Percentiles rank a stretch among this genome's conserved stretches.
phyloP scores from a whole-genome alignment of 2,113 vertebrate genomes.

The Fregetta grallaria region DNA sequence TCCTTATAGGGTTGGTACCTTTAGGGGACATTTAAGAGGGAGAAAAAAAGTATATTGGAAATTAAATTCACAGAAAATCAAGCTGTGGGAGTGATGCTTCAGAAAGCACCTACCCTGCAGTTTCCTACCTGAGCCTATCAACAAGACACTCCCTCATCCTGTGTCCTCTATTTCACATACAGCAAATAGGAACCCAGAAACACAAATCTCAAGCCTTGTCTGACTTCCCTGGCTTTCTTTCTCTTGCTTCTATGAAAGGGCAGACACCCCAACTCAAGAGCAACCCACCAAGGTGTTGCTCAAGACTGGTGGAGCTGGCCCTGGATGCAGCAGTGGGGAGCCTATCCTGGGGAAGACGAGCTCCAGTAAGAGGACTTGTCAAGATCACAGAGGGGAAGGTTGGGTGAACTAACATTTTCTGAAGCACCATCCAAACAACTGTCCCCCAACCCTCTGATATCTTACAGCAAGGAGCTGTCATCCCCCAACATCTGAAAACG shows the following conservation, averaged over 20 bases:
- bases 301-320: not conserved
- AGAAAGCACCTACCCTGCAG: not conserved
- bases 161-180: not conserved
- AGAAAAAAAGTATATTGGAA: not conserved
- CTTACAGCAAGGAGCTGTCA: not conserved
- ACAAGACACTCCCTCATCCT: rapidly evolving
- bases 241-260: not conserved
- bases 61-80: not conserved
- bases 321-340: not conserved
- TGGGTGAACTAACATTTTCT: not conserved
- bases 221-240: not conserved
- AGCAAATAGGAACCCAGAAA: not conserved
- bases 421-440: not conserved
- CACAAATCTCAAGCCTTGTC: not conserved
- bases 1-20: not conserved
- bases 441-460: not conserved
- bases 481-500: not conserved
- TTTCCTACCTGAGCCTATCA: not conserved
- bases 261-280: not conserved
- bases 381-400: not conserved
- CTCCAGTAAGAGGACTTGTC: not conserved
- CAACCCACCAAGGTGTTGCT: not conserved
- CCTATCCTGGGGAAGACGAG: not conserved
- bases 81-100: not conserved
- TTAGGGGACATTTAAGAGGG: not conserved